A percentile compares a stretch with the other conserved stretches of the same genome.
Conservation (phyloP, 2,113 vertebrate species). For the Thunnus thynnus region DNA sequence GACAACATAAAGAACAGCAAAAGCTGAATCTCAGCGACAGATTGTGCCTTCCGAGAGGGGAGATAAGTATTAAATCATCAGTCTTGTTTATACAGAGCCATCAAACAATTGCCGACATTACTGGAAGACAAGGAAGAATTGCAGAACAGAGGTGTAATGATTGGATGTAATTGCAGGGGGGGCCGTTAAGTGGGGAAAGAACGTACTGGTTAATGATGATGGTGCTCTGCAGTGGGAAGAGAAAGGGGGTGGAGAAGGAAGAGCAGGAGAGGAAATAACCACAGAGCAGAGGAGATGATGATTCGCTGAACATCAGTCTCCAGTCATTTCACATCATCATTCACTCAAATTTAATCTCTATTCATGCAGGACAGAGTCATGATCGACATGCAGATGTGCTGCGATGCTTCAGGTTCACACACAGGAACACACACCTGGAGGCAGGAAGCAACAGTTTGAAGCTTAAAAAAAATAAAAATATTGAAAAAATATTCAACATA, state of each 20-base stretch:
- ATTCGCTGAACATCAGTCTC: constrained; percentile 43
- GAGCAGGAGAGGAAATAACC: constrained; percentile 15
- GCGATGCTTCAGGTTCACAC: not conserved
- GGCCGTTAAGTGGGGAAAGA: constrained; percentile 43
- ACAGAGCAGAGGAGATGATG: constrained; percentile 32
- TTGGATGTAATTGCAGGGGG: constrained; percentile 40
- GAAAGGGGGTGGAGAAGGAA: not conserved
- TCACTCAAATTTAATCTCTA: constrained; percentile 24
- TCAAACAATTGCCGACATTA: constrained; percentile 1
- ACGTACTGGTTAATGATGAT: constrained; percentile 8
- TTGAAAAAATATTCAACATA: not conserved
- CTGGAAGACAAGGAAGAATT: not conserved
- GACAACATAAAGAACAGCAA: constrained; percentile 21
- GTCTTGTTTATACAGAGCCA: constrained; percentile 3
- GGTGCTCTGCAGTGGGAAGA: constrained; percentile 8
- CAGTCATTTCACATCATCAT: constrained; percentile 29
- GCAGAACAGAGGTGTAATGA: constrained; percentile 45
- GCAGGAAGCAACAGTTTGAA: not conserved
- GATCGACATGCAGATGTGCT: not conserved
- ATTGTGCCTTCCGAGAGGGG: not conserved
- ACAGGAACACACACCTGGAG: not conserved
- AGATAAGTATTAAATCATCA: constrained; percentile 8
- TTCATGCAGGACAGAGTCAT: not conserved
- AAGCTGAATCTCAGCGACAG: not conserved
- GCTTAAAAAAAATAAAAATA: no score